Base-by-base conservation (phyloP, 2,888 invertebrate genomes). In the Epirrhoe alternata region DNA sequence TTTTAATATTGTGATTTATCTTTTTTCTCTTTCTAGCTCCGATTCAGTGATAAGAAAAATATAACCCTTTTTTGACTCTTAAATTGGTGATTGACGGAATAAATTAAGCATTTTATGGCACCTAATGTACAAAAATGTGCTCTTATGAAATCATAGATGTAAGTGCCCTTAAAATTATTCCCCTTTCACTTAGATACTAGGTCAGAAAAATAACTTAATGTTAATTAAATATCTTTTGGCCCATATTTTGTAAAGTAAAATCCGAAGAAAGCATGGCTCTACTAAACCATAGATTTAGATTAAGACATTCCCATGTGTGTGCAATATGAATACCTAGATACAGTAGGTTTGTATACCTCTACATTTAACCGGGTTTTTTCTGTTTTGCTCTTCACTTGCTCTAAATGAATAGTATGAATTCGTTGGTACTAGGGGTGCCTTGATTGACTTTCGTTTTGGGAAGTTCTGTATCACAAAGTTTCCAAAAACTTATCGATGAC, bases 251-350 rank as follows among this genome's bases (percentile, higher is more conserved):
- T 6, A 7, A 50, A 8, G 14, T 16, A 52, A 45, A 56, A 45
- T 64, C 6, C 10, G 0, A 58, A 62, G 59, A 67, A 63, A 63
- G 66, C 66, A 67, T 63, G 62, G 66, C 53, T 50, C 10, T 38
- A 53, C 14, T 58, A 62, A 53, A 24, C 53, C 50, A 52, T 60
- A 63, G 47, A 17, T 8, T 64, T 55, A 66, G 51, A 45, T 33
- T 63, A 49, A 61, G 51, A 42, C 68, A 68, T 68, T 68, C 64
- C 68, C 61, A 16, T 35, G 38, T 31, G 8, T 54, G 58, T 64
- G 64, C 61, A 61, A 68, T 68, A 64, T 14, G 30, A 38, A 64
- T 57, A 47, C 14, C 31, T 57, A 64, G 59, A 16, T 64, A 59
- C 64, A 64, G 59, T 54, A 49, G 52, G 52, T 50, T 52, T 63